Base-by-base conservation (phyloP, 2,888 invertebrate species). In the Cephus nigrinus region DNA sequence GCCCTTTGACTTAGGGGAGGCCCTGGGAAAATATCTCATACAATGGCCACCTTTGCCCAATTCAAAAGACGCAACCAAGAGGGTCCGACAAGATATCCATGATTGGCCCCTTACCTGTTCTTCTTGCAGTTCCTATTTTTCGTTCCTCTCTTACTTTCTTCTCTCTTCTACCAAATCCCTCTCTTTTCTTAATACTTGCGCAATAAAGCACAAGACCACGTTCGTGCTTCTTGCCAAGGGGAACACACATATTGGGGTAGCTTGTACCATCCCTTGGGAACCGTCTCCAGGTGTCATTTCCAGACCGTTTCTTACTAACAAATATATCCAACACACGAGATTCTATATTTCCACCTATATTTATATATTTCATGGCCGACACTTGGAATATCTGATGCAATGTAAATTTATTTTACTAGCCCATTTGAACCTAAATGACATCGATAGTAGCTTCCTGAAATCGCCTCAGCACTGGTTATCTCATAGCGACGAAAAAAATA, bases 21-120 rank as follows among this genome's bases (percentile, higher is more conserved):
- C 86, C 87, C 87, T 89, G 89, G 88, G 89, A 89, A 89, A 89
- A 88, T 88, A 85, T 84, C 81, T 79, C 40, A 78, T 79, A 85
- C 86, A 85, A 86, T 87, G 84, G 82, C 78, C 12, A 55, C 71
- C 31, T 76, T 68, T 36, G 68, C 68, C 75, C 35, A 15, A n/a
- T 36, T 23, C 31, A 71, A 71, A 71, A 71, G 71, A 71, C 71
- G 71, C 31, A 71, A 71, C 30, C 32, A 12, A 31, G 31, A 71
- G 71, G 71, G 33, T 31, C 71, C 31, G 12, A 71, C 71, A 71
- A 75, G 77, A 73, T 35, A 76, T 73, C 69, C 75, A 55, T 78
- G 80, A 81, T 80, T 76, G 76, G 76, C 79, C 75, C 78, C 77
- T 83, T 84, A 84, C 83, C 84, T 84, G 84, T 84, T 82, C 68